Percentiles rank a stretch among this genome's conserved stretches.
Evolutionary conservation across 2,797 vertebrate species (phyloP).

Genomic region (Octomys mimax): DNA sequence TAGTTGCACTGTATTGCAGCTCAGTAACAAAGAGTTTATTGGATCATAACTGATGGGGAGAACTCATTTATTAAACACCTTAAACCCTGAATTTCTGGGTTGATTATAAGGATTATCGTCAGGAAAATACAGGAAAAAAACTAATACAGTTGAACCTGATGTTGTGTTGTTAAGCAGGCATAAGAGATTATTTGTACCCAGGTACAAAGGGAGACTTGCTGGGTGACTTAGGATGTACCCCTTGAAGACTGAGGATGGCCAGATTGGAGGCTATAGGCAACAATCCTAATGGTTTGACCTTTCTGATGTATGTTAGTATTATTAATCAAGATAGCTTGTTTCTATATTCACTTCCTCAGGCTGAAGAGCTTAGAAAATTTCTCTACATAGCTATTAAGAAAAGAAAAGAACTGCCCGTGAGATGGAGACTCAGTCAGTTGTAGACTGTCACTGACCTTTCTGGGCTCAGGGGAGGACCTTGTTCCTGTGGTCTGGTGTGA

Average conservation of each 20-base stretch:
- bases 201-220: too few species aligned
- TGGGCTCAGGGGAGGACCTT: neutral
- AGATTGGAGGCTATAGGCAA: neutral
- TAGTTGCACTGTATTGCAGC: conserved; percentile 76
- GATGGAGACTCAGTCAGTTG: neutral
- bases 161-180: neutral
- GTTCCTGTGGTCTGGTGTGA: neutral
- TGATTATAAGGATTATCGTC: neutral
- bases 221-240: too few species aligned
- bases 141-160: neutral
- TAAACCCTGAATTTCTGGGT: neutral
- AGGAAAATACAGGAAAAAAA: neutral
- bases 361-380: conserved; percentile 29
- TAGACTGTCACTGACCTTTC: neutral
- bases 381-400: neutral
- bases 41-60: neutral
- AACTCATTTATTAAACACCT: conserved; percentile 59
- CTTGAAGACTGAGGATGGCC: neutral
- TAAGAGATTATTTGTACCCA: neutral
- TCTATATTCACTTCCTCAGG: conserved; percentile 12
- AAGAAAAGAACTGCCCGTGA: neutral
- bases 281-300: neutral
- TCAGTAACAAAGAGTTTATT: conserved; percentile 41
- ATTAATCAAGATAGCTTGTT: neutral
- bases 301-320: neutral